These are phyloP conservation scores for Chlamydotis undulata DNA, from an alignment of 2,113 vertebrate genomes.

Conservation along the genomic window DNA sequence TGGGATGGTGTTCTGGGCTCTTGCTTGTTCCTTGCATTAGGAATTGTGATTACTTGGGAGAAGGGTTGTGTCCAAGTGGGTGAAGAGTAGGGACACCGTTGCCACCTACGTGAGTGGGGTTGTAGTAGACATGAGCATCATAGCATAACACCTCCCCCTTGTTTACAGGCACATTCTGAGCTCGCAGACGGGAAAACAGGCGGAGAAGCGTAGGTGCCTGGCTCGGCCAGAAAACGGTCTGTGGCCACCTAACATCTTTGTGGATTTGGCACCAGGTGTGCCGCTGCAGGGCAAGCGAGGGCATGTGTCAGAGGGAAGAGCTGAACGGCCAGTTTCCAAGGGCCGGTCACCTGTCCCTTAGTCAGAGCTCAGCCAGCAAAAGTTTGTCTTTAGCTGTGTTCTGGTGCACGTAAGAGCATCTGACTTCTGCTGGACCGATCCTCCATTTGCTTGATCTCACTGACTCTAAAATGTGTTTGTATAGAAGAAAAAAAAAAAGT, in stretches of 20 bases:
- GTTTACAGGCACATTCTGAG: neutral
- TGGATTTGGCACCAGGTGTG: neutral
- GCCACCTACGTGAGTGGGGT: neutral
- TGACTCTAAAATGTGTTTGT: neutral
- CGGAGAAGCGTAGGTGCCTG: neutral
- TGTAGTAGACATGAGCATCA: neutral
- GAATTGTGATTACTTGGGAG: neutral
- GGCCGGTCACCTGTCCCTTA: accelerated
- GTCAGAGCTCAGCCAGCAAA: neutral
- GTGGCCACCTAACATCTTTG: neutral
- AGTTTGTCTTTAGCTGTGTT: neutral
- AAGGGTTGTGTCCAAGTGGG: neutral
- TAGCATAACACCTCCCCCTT: neutral
- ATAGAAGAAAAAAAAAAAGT: accelerated
- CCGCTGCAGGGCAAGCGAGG: accelerated
- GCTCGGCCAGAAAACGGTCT: neutral
- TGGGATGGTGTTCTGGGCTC: accelerated
- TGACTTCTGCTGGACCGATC: neutral
- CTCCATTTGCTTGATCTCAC: accelerated
- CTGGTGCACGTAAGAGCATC: accelerated
- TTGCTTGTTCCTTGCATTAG: neutral
- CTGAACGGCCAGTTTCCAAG: accelerated
- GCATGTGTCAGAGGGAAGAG: neutral
- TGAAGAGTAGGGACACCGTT: neutral
- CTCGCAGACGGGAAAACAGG: accelerated